A percentile compares a stretch with the other conserved stretches of the same genome.
phyloP scores from a whole-genome alignment of 2,888 invertebrate genomes.

The Eudasyphora cyanicolor region DNA sequence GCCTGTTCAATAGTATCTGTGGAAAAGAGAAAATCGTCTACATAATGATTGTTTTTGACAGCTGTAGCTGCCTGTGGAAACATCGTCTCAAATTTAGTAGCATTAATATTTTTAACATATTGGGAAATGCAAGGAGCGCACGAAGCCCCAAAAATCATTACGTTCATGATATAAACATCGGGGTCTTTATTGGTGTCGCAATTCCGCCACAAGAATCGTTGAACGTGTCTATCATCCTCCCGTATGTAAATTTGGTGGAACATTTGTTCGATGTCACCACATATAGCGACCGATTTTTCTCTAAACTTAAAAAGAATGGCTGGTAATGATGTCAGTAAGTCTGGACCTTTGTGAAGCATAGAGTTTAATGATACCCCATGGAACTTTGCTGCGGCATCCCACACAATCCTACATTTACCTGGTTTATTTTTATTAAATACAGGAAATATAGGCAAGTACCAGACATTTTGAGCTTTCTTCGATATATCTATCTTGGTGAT shows the following conservation, averaged over 20 bases:
- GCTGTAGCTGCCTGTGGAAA: conserved; percentile 12
- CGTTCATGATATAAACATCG: conserved; percentile 30
- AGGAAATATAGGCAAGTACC: conserved; percentile 69
- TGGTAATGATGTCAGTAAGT: conserved; percentile 22
- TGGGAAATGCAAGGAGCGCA: conserved; percentile 31
- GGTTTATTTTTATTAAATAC: too few relatives aligned
- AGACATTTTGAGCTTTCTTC: conserved; percentile 41
- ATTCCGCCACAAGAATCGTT: conserved; percentile 15
- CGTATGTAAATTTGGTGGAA: conserved; percentile 63
- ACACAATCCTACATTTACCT: too few relatives aligned
- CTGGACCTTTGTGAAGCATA: conserved; percentile 37
- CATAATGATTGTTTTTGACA: too few relatives aligned
- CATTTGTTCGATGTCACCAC: conserved; percentile 53
- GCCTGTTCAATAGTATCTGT: too few relatives aligned
- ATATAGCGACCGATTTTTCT: conserved; percentile 44
- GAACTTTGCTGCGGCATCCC: too few relatives aligned
- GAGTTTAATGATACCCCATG: conserved; percentile 31
- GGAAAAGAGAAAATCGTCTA: too few relatives aligned
- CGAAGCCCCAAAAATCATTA: too few relatives aligned
- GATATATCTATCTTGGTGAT: too few relatives aligned
- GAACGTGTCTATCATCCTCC: too few relatives aligned
- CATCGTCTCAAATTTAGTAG: too few relatives aligned
- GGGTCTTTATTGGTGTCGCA: not conserved
- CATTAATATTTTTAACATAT: conserved; percentile 7
- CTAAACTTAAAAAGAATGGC: conserved; percentile 34